Evolutionary conservation across 2,797 vertebrate genomes (phyloP), one percentile per base, ranked within the genome.

Genomic region (Gadopsis bispinosus): DNA sequence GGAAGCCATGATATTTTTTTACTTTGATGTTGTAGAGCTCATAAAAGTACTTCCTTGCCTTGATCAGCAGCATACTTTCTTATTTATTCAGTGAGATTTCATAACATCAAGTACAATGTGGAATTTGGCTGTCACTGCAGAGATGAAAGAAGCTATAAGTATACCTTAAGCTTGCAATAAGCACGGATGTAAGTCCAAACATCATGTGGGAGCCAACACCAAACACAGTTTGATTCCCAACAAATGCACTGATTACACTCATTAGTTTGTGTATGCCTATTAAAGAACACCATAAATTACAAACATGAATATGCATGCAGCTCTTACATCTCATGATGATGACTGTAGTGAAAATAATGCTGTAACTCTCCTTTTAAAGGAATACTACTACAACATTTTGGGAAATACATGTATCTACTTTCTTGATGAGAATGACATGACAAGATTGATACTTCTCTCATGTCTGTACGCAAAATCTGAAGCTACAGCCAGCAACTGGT

Each of bases 1-100:
- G 73, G 83, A 81, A 75, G 88, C 60, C 58, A 54, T 67, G 72
- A 84, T 80, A 35, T 54, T 62, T 59, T 41, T 80, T 45, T 35
- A 73, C 88, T 91, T 91, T 92, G 89, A 92, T 84, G 89, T 74
- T 75, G 73, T 45, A 29, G 66, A 87, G 71, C 88, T 90, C 81
- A 89, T 87, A 84, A 87, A 88, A 87, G 62, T 76, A 78, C 77
- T 83, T 90, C 83, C 86, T 72, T 5, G 75, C 86, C 88, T 90
- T 86, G 81, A 87, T 91, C 86, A 83, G 72, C 59, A 37, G 78
- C 71, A 68, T 22, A 77, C 71, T 75, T 85, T 75, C 76, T 73
- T 82, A 85, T 90, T 91, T 90, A 89, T 87, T 84, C 69, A 71
- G 51, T n/a, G 60, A 83, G 83, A 79, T 90, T 89, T 90, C 73